Percentiles rank a stretch among this genome's conserved stretches.
Conservation (phyloP, 2,113 vertebrate genomes). For the Falco punctatus region DNA sequence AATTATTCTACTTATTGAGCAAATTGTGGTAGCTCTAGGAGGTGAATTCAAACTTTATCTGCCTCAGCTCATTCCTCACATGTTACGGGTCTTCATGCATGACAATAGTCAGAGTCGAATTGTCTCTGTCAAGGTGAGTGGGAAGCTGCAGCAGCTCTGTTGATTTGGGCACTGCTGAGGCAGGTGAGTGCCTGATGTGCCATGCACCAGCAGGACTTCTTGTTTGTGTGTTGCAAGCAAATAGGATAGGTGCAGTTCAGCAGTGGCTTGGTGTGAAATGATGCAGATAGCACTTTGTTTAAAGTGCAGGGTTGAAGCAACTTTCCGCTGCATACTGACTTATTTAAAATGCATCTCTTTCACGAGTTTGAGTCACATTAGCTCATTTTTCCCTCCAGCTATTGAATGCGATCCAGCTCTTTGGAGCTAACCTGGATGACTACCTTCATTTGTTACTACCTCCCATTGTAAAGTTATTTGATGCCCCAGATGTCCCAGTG, state of each 20-base stretch:
- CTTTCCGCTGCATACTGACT: background rate
- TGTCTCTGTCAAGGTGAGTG: constrained; percentile 93
- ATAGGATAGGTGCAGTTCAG: background rate
- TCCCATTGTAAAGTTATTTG: constrained; percentile 96
- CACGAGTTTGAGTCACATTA: background rate
- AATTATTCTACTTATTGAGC: constrained; percentile 96
- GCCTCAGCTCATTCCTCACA: constrained; percentile 97
- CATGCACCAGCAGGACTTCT: background rate
- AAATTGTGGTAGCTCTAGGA: constrained; percentile 95
- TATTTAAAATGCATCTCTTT: background rate
- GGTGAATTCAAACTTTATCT: constrained; percentile 98
- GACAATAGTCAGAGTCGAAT: constrained; percentile 91
- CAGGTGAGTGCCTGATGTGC: accelerated
- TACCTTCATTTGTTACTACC: constrained; percentile 95
- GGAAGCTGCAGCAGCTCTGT: background rate
- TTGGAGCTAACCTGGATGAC: constrained; percentile 97
- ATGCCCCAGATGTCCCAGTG: constrained; percentile 90
- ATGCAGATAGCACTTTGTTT: background rate
- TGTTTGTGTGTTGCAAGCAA: background rate
- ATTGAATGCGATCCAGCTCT: constrained; percentile 94
- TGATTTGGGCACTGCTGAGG: background rate
- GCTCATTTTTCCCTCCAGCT: constrained; percentile 76
- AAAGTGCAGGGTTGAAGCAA: background rate
- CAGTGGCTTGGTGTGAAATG: background rate
- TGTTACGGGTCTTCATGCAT: constrained; percentile 98